Percentiles rank a stretch among this genome's conserved stretches.
Evolutionary conservation across 2,888 invertebrate species (phyloP).

Genomic region (Buathra laborator): DNA sequence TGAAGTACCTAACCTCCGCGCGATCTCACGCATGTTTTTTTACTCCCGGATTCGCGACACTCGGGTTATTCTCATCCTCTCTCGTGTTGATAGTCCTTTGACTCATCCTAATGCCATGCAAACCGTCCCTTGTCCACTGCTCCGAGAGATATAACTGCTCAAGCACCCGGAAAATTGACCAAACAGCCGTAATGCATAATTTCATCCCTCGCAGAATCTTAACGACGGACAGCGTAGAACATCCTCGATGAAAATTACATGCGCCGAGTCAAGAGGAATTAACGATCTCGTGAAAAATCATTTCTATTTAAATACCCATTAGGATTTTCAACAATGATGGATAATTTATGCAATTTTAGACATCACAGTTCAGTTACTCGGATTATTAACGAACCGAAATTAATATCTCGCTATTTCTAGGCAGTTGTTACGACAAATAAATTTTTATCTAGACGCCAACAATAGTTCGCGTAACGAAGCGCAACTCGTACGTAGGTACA

Average conservation of each 20-base stretch:
- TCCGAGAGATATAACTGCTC: constrained; percentile 79
- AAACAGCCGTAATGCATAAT: constrained; percentile 76
- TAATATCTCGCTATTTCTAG: not conserved
- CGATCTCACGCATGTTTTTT: no score
- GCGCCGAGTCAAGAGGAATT: not conserved
- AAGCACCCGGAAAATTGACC: constrained; percentile 83
- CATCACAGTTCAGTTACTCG: not conserved
- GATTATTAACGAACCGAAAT: not conserved
- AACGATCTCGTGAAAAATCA: not conserved
- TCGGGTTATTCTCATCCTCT: not conserved
- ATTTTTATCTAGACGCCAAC: not conserved
- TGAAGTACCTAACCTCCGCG: no score
- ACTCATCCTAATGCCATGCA: not conserved
- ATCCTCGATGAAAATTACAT: not conserved
- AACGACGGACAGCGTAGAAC: constrained; percentile 11
- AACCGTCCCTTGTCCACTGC: constrained; percentile 6
- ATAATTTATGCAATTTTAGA: not conserved
- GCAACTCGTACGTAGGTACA: not conserved
- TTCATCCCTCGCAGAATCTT: constrained; percentile 25
- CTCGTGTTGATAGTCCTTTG: not conserved
- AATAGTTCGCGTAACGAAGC: not conserved
- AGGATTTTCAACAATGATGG: not conserved
- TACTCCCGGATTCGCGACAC: no score
- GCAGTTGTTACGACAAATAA: not conserved
- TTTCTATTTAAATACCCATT: not conserved